Conservation (phyloP, 1,140 invertebrate genomes). For the Drusus annulatus region DNA sequence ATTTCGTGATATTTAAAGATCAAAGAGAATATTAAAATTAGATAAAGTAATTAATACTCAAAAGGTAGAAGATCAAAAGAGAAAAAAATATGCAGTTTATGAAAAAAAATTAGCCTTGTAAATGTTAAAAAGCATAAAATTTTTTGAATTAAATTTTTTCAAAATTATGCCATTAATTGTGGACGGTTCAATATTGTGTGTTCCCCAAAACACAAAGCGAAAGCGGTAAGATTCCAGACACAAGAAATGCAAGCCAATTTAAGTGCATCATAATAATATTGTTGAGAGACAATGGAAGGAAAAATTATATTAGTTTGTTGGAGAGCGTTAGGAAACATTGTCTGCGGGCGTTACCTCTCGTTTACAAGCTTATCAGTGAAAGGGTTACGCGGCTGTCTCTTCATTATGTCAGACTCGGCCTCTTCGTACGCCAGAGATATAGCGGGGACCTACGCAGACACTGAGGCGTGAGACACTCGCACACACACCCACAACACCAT, state of each 20-base stretch:
- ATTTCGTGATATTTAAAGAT: conserved; percentile 21
- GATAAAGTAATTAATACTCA: neutral
- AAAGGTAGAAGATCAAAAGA: neutral
- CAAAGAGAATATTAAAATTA: neutral
- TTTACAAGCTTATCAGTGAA: conserved; percentile 98
- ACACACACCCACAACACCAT: conserved; percentile 15
- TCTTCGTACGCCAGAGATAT: conserved; percentile 99
- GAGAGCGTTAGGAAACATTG: conserved; percentile 10
- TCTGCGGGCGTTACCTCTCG: conserved; percentile 86
- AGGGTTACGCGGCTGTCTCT: conserved; percentile 98
- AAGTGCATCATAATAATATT: conserved; percentile 3
- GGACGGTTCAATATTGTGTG: no score
- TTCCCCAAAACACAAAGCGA: neutral
- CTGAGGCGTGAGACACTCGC: conserved; percentile 28
- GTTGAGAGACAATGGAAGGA: conserved; percentile 21
- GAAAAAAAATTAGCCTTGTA: neutral
- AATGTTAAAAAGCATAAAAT: neutral
- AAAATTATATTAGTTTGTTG: neutral
- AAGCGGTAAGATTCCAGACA: neutral
- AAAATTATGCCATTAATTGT: neutral
- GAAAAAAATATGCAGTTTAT: neutral
- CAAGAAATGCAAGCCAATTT: conserved; percentile 41
- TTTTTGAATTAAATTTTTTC: neutral
- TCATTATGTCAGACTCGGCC: conserved; percentile 99
- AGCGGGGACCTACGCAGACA: conserved; percentile 91